Evolutionary conservation across 2,888 invertebrate genomes (phyloP), one percentile per base, ranked within the genome.

Genomic region (Maniola hyperantus): DNA sequence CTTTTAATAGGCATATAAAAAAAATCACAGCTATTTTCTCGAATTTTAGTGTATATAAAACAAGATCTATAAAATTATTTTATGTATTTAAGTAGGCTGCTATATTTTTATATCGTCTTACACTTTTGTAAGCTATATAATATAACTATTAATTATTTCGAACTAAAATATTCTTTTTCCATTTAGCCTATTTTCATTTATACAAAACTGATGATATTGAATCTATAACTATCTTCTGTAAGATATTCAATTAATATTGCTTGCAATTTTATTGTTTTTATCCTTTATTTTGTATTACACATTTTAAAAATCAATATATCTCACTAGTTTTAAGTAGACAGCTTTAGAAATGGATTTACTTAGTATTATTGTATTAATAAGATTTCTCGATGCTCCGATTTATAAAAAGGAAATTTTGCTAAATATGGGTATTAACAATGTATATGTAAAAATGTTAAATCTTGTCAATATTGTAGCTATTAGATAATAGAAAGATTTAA

Each of bases 321-420:
- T 77, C 72, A 74, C 72, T 77, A 79, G 73, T 50, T 64, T 6
- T 77, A 78, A 78, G 74, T 58, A 64, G 66, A 74, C 67, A 72
- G 68, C 72, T 71, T 73, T 61, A 67, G 36, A 20, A 20, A 34
- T 53, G 20, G 46, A 46, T 46, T 46, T 59, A 65, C 34, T 55
- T 50, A 66, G 62, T 65, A 42, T 66, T 66, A 57, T n/a, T 42
- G 26, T 26, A 26, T 26, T 26, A 26, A 26, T 42, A 57, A 42
- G 42, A 13, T 42, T 57, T 18, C 20, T 57, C 13, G 2, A 57
- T 57, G 10, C 36, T 55, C 53, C 34, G 15, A 34, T 54, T 36
- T 15, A 42, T 42, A 57, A 57, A 20, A 34, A 54, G 0, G n/a
- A 26, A 26, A 26, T 26, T 26, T 26, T 26, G 26, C 26, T 26